Percentiles rank a stretch among this genome's conserved stretches.
These are phyloP conservation scores for Aphelocoma californica DNA, from an alignment of 2,797 vertebrate genomes.

Conservation along the genomic window DNA sequence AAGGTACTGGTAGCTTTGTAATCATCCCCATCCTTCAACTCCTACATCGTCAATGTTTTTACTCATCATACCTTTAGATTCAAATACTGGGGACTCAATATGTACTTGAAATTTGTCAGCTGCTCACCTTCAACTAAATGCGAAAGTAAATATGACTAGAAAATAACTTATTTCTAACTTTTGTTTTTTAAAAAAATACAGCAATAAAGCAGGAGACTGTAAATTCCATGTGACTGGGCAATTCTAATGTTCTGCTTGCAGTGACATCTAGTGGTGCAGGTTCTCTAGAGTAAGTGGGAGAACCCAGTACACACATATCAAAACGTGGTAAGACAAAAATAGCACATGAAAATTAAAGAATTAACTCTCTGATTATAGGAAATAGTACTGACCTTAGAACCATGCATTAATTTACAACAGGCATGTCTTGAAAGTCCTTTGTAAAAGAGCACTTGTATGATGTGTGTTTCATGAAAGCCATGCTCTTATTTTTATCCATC, in stretches of 20 bases:
- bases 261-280: slow-evolving; percentile 76
- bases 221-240: background rate
- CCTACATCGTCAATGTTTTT: background rate
- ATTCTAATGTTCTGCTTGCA: slow-evolving; percentile 70
- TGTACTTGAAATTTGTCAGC: slow-evolving; percentile 4
- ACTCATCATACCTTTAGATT: slow-evolving; percentile 3
- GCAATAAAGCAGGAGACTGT: background rate
- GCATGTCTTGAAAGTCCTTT: background rate
- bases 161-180: background rate
- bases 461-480: background rate
- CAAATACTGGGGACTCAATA: background rate
- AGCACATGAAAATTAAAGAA: background rate
- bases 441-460: background rate
- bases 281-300: background rate
- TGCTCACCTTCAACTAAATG: slow-evolving; percentile 13
- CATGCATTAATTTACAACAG: background rate
- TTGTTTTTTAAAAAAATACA: background rate
- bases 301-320: background rate
- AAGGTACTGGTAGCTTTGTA: slow-evolving; percentile 35
- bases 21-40: slow-evolving; percentile 17
- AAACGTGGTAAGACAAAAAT: background rate
- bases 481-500: background rate
- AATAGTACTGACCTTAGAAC: background rate
- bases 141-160: background rate
- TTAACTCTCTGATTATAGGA: background rate